Evolutionary conservation across 2,797 vertebrate species (phyloP).

Genomic region (Chanos chanos): DNA sequence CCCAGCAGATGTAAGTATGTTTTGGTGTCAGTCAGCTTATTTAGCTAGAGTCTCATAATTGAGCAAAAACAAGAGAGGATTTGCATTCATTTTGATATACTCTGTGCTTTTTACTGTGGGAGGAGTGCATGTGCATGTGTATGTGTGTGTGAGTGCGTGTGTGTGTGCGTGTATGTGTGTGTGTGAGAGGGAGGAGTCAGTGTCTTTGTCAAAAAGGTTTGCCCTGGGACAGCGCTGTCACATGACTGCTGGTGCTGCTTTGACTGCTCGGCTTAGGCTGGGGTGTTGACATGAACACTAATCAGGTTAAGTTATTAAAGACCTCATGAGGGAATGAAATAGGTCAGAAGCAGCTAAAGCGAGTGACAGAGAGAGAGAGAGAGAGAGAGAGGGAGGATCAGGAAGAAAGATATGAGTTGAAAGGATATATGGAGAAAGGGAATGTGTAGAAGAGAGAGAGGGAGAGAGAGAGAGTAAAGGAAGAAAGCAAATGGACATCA

Average conservation of each 20-base stretch:
- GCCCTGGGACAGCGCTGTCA: constrained; percentile 9
- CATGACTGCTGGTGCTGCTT: constrained; percentile 7
- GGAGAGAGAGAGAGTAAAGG: background rate
- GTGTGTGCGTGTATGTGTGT: constrained; percentile 10
- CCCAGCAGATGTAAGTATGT: constrained; percentile 53
- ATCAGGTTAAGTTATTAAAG: constrained; percentile 77
- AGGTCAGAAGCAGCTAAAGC: constrained; percentile 64
- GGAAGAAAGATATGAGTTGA: background rate
- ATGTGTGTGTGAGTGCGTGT: too few species aligned
- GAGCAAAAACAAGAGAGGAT: constrained; percentile 28
- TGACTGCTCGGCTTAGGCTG: constrained; percentile 30
- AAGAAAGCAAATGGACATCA: constrained; percentile 20
- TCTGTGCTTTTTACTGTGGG: background rate
- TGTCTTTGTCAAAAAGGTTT: constrained; percentile 5
- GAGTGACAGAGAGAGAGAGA: background rate
- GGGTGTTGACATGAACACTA: constrained; percentile 52
- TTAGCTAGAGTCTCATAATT: constrained; percentile 28
- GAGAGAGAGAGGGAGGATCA: background rate
- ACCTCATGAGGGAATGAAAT: constrained; percentile 62
- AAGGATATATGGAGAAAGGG: constrained; percentile 27
- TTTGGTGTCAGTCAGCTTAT: constrained; percentile 38
- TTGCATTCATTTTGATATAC: constrained; percentile 31
- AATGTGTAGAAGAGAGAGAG: constrained; percentile 9
- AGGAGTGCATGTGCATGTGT: background rate
- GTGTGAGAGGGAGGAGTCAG: background rate